A percentile compares a stretch with the other conserved stretches of the same genome.
These are phyloP conservation scores for Leptopterna dolabrata DNA, from an alignment of 2,888 invertebrate species.

Conservation along the genomic window DNA sequence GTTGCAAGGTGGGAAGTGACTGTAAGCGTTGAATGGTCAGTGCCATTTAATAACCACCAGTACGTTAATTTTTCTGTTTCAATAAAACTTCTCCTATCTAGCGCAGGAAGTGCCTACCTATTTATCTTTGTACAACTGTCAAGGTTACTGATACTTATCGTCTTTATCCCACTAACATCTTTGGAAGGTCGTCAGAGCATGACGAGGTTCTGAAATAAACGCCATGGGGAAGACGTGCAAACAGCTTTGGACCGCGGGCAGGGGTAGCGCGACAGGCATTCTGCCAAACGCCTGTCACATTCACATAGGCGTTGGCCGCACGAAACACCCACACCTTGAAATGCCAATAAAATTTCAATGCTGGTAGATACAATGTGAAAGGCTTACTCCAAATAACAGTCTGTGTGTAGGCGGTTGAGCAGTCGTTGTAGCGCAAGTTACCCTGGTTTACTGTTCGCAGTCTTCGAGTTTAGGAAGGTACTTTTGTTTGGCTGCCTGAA, in stretches of 20 bases:
- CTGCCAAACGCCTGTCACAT: constrained; percentile 82
- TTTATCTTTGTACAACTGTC: too few relatives aligned
- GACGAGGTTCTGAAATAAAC: constrained; percentile 80
- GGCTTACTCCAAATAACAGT: not conserved
- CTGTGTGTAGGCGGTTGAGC: not conserved
- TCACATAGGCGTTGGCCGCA: constrained; percentile 86
- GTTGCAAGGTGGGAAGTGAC: too few relatives aligned
- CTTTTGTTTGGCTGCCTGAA: too few relatives aligned
- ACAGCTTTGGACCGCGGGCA: constrained; percentile 80
- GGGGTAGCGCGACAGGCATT: constrained; percentile 80
- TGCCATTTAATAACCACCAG: too few relatives aligned
- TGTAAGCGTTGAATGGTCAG: too few relatives aligned
- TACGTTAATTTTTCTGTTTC: too few relatives aligned
- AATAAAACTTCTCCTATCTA: too few relatives aligned
- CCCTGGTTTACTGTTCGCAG: too few relatives aligned
- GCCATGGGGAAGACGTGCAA: constrained; percentile 79
- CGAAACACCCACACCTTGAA: constrained; percentile 69
- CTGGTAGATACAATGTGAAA: not conserved
- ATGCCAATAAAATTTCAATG: too few relatives aligned
- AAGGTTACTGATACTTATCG: not conserved
- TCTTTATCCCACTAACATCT: not conserved
- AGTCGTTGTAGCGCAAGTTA: too few relatives aligned
- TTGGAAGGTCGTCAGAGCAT: constrained; percentile 67
- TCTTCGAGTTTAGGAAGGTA: too few relatives aligned
- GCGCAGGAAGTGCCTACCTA: too few relatives aligned